Evolutionary conservation across 2,113 vertebrate species (phyloP), one percentile per base, ranked within the genome.

Genomic region (Corythornis madagascariensis): DNA sequence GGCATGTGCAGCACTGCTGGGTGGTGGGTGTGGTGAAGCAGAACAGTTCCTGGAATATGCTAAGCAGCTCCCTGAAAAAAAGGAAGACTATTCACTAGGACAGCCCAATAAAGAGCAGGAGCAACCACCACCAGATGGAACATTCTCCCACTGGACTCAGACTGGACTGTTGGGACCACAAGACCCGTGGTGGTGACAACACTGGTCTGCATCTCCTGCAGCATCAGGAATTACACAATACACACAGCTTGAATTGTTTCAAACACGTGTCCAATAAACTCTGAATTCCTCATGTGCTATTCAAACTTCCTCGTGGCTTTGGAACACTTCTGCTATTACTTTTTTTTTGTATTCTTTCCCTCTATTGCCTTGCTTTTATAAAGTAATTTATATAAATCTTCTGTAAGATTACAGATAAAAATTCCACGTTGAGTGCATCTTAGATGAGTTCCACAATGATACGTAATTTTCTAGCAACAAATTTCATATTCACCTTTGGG

Each of bases 321-420:
- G 57, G 88, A 56, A 84, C 57, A 92, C 79, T 65, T 86, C 65
- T 87, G 45, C 92, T 93, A 69, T 89, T 90, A 81, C 76, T 75
- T 92, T 92, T 74, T 92, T 92, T 95, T 89, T 80, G 38, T 73
- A 82, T 33, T 59, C 69, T 76, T 79, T 91, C 22, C 50, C 25
- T 76, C 55, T 90, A 87, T 89, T 89, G 87, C 52, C 31, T 63
- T 87, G 87, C 90, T 96, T 96, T 95, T 73, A 79, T 93, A 93
- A 87, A 28, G 86, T 77, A 95, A 91, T 93, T 93, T 80, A 83
- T 87, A 94, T 92, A 96, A 93, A 87, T 92, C 91, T 92, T 92
- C 82, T 45, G 16, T 72, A 83, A 94, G 79, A 95, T 90, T 94
- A 95, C 53, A 81, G 89, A 88, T 90, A 38, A 93, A 96, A 96